Percentiles rank a stretch among this genome's conserved stretches.
phyloP scores from a whole-genome alignment of 2,113 vertebrate genomes.

The Ornithorhynchus anatinus region DNA sequence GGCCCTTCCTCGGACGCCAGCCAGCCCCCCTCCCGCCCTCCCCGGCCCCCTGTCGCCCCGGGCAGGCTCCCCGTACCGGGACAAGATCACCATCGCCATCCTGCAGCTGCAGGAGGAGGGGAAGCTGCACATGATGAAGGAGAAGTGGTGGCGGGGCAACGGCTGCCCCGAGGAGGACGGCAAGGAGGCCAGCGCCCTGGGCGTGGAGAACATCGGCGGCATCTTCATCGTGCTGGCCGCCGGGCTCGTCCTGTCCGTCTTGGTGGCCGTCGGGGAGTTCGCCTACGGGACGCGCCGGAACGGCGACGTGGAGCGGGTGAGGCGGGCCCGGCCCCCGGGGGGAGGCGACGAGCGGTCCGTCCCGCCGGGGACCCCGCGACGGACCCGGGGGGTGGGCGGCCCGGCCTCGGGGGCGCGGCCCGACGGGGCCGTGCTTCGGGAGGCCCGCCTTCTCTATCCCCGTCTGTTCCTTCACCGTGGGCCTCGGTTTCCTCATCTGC shows the following conservation, averaged over 20 bases:
- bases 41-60: no score
- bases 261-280: conserved; percentile 96
- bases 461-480: no score
- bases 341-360: background rate
- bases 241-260: conserved; percentile 95
- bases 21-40: no score
- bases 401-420: no score
- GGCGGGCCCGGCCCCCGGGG: no score
- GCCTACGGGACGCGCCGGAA: conserved; percentile 94
- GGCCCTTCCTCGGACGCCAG: no score
- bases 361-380: background rate
- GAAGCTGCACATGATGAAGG: conserved; percentile 98
- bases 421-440: no score
- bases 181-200: conserved; percentile 94
- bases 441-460: no score
- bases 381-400: no score
- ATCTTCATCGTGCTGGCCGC: conserved; percentile 97
- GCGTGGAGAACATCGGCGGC: conserved; percentile 97
- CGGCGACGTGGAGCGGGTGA: conserved; percentile 93
- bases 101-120: conserved; percentile 96
- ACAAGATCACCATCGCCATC: conserved; percentile 96
- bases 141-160: conserved; percentile 97
- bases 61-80: conserved; percentile 94
- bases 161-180: conserved; percentile 95
- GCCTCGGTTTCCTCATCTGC: no score